These are phyloP conservation scores for Hoplodrina ambigua DNA, from an alignment of 2,888 invertebrate species.

Conservation along the genomic window DNA sequence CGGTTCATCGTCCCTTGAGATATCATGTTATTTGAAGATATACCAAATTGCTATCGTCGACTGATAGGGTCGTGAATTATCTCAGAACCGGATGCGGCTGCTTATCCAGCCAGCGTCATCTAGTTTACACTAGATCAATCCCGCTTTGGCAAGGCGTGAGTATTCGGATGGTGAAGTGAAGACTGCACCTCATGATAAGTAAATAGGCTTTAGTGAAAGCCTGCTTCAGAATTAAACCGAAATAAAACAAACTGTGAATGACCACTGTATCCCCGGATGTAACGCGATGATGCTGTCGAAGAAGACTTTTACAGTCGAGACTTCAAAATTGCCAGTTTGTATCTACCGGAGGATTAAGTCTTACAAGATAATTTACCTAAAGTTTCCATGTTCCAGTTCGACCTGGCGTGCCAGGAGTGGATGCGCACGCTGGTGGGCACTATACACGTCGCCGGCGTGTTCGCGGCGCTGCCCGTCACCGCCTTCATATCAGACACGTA, in stretches of 20 bases:
- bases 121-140: slow-evolving; percentile 3
- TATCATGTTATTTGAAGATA: slow-evolving; percentile 1
- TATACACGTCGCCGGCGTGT: slow-evolving; percentile 89
- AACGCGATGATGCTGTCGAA: too few species aligned
- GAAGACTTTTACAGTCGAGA: too few species aligned
- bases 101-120: not conserved
- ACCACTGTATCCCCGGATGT: too few species aligned
- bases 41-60: slow-evolving; percentile 6
- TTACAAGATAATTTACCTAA: not conserved
- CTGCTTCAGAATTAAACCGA: not conserved
- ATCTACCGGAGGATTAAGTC: too few species aligned
- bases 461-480: slow-evolving; percentile 88
- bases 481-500: slow-evolving; percentile 90
- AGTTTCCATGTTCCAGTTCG: slow-evolving; percentile 74
- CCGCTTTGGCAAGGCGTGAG: not conserved
- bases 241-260: too few species aligned
- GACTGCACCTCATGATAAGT: not conserved
- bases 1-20: not conserved
- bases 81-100: not conserved
- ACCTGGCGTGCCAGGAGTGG: slow-evolving; percentile 86
- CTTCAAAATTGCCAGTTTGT: too few species aligned
- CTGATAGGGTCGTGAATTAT: slow-evolving; percentile 21
- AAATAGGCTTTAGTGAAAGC: not conserved
- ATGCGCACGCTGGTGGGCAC: slow-evolving; percentile 90
- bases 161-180: not conserved